These are phyloP conservation scores for Yponomeuta plumbellus DNA, from an alignment of 2,888 invertebrate genomes.

Conservation along the genomic window DNA sequence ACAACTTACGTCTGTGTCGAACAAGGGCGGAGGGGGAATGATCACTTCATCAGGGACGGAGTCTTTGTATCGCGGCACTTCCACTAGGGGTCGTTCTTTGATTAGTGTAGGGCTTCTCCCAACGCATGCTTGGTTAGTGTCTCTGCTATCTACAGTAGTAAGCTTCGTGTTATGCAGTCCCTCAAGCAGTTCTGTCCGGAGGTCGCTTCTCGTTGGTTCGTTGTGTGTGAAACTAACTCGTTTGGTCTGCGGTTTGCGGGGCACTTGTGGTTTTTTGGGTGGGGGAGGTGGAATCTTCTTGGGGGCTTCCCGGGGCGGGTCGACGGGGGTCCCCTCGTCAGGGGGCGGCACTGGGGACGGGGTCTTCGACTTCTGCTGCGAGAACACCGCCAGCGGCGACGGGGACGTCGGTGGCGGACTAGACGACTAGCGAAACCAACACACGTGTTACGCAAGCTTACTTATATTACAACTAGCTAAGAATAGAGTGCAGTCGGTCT, in stretches of 20 bases:
- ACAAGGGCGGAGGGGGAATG: constrained; percentile 70
- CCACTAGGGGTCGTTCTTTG: constrained; percentile 20
- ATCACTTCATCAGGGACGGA: constrained; percentile 64
- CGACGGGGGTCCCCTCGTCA: constrained; percentile 29
- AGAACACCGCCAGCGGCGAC: constrained; percentile 60
- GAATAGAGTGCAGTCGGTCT: not conserved
- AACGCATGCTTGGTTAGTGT: constrained; percentile 71
- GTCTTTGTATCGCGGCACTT: constrained; percentile 34
- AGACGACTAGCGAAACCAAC: constrained; percentile 72
- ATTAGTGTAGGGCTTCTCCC: constrained; percentile 63
- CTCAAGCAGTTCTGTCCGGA: constrained; percentile 45
- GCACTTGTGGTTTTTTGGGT: constrained; percentile 67
- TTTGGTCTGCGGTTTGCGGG: constrained; percentile 66
- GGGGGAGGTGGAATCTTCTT: constrained; percentile 44
- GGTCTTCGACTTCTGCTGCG: constrained; percentile 51
- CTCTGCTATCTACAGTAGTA: constrained; percentile 27
- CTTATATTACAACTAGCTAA: not conserved
- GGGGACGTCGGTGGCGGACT: constrained; percentile 54
- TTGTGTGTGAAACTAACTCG: constrained; percentile 71
- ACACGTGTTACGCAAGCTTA: constrained; percentile 23
- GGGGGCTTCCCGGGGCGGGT: constrained; percentile 35
- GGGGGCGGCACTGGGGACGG: constrained; percentile 37
- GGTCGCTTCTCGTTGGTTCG: constrained; percentile 37
- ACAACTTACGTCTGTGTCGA: constrained; percentile 60
- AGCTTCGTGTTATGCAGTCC: constrained; percentile 28